These are phyloP conservation scores for Drosophila histrio DNA, from an alignment of 2,888 invertebrate genomes.

Conservation along the genomic window DNA sequence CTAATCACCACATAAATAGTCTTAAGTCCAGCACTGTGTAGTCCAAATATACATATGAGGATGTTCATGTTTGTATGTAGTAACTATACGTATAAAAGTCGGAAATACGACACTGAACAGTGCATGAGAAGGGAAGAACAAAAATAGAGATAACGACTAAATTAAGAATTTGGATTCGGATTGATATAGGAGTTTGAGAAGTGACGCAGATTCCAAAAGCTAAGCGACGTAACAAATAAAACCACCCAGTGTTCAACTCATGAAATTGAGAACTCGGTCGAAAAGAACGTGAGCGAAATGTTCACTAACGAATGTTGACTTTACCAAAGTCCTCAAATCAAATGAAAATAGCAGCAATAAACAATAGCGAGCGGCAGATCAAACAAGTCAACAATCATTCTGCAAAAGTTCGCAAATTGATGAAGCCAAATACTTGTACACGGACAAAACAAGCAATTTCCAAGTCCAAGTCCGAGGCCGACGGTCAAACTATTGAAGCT, in stretches of 20 bases:
- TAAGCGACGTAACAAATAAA: conserved; percentile 57
- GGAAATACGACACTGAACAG: background rate
- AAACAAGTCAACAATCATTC: conserved; percentile 52
- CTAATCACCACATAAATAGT: conserved; percentile 83
- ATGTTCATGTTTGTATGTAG: background rate
- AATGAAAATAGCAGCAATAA: conserved; percentile 61
- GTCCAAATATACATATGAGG: background rate
- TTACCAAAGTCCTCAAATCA: conserved; percentile 73
- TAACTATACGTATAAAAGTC: no score
- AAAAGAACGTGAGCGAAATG: conserved; percentile 73
- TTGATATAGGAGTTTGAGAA: background rate
- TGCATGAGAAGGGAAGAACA: background rate
- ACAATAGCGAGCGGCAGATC: conserved; percentile 48
- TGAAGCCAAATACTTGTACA: conserved; percentile 18
- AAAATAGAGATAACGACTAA: background rate
- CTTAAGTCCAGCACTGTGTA: conserved; percentile 49
- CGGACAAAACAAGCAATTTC: conserved; percentile 4
- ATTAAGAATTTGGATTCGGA: background rate
- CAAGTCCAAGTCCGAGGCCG: background rate
- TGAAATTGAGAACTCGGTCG: conserved; percentile 68
- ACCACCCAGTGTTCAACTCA: conserved; percentile 41
- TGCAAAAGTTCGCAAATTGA: conserved; percentile 44
- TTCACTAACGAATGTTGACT: conserved; percentile 78
- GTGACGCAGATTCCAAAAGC: conserved; percentile 20
- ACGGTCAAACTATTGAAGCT: conserved; percentile 29